A percentile compares a stretch with the other conserved stretches of the same genome.
Conservation (phyloP, 2,113 vertebrate genomes). For the Tupaia chinensis region DNA sequence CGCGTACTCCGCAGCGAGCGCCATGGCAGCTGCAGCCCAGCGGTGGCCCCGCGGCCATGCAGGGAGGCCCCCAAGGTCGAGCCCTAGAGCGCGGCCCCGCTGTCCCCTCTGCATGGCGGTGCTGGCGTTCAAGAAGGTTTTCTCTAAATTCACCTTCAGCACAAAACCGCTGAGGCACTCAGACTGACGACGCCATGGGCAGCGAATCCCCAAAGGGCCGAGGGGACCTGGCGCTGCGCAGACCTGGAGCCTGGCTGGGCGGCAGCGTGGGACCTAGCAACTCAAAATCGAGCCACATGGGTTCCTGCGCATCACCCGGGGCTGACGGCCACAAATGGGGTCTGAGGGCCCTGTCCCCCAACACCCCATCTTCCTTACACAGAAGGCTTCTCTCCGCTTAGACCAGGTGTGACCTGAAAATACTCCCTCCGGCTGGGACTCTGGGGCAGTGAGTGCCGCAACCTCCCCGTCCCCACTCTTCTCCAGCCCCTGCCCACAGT, state of each 20-base stretch:
- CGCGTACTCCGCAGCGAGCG: fast-evolving
- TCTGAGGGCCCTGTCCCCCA: no score
- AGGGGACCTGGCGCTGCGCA: fast-evolving
- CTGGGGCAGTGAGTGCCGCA: fast-evolving
- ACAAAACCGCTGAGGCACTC: fast-evolving
- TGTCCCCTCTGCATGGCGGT: no score
- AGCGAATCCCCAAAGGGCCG: fast-evolving
- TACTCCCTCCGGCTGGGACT: fast-evolving
- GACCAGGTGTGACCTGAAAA: fast-evolving
- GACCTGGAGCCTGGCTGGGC: background rate
- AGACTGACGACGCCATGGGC: fast-evolving
- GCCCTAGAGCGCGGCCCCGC: no score
- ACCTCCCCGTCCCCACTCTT: background rate
- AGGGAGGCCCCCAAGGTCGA: no score
- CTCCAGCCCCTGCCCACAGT: fast-evolving
- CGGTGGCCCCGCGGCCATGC: fast-evolving
- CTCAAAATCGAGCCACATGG: no score
- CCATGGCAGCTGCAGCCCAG: no score
- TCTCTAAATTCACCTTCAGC: background rate
- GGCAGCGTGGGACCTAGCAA: fast-evolving
- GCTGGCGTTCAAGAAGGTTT: background rate
- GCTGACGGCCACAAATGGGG: no score
- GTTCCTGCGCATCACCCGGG: no score
- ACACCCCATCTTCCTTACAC: no score
- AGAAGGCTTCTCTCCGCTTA: background rate